phyloP scores from a whole-genome alignment of 2,888 invertebrate species.

The Phortica magna region DNA sequence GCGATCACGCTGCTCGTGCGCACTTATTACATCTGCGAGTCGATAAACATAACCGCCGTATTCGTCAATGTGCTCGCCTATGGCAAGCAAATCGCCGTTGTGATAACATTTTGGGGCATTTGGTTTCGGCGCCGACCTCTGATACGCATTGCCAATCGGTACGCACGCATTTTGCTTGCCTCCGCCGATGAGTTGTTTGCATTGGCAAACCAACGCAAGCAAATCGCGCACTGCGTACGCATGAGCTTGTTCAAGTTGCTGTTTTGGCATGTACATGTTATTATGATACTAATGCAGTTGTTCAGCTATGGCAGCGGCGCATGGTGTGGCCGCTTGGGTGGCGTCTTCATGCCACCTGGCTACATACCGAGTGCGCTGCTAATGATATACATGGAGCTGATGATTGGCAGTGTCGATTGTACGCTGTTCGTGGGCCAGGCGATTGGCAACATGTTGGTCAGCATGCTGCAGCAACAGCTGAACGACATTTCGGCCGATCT shows the following conservation, averaged over 20 bases:
- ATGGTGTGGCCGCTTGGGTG: not conserved
- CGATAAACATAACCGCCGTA: not conserved
- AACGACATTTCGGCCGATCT: not conserved
- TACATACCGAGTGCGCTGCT: not conserved
- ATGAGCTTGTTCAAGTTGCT: not conserved
- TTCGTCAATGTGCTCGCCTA: not conserved
- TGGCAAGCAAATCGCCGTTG: no score
- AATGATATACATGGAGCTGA: not conserved
- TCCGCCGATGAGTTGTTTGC: not conserved
- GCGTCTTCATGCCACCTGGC: not conserved
- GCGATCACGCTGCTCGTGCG: not conserved
- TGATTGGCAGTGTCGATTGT: not conserved
- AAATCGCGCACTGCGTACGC: not conserved
- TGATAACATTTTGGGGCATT: not conserved
- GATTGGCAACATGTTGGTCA: conserved; percentile 7
- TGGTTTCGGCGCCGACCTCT: not conserved
- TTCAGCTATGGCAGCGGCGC: not conserved
- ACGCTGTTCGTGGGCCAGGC: not conserved
- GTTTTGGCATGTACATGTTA: not conserved
- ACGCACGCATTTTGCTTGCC: not conserved
- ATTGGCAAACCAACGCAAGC: not conserved
- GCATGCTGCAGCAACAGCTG: not conserved
- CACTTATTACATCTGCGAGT: not conserved
- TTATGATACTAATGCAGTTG: not conserved
- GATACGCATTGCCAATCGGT: not conserved